A percentile compares a stretch with the other conserved stretches of the same genome.
Evolutionary conservation across 2,797 vertebrate species (phyloP).

Genomic region (Spea hammondii): DNA sequence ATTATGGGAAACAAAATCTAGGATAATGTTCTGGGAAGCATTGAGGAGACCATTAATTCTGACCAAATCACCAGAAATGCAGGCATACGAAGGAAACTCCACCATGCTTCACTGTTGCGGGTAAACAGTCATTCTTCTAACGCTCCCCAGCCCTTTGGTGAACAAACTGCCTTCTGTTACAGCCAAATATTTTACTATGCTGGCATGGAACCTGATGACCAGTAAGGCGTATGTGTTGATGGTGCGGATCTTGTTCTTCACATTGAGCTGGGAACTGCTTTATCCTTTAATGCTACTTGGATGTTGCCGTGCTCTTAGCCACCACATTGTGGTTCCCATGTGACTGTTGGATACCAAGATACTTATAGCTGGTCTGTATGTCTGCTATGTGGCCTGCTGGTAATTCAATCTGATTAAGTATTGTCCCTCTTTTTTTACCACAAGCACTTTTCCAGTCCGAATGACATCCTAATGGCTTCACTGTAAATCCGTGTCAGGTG

Average conservation of each 20-base stretch:
- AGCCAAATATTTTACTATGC: too few species aligned
- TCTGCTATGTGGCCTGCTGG: conserved; percentile 1
- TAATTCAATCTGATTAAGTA: conserved; percentile 3
- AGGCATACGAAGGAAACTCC: too few species aligned
- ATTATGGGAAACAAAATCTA: too few species aligned
- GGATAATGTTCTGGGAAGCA: too few species aligned
- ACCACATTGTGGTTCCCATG: conserved; percentile 6
- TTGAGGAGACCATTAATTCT: too few species aligned
- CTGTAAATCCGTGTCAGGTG: background rate
- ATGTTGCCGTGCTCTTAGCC: background rate
- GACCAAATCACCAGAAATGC: too few species aligned
- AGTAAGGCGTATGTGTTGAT: too few species aligned
- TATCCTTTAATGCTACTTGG: conserved; percentile 5
- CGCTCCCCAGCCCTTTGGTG: too few species aligned
- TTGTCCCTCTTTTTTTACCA: background rate
- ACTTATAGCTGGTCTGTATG: background rate
- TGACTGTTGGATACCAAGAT: background rate
- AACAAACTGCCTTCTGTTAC: too few species aligned
- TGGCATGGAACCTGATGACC: too few species aligned
- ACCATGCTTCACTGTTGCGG: too few species aligned
- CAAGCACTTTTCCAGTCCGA: background rate
- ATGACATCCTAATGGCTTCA: background rate
- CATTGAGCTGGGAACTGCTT: conserved; percentile 19
- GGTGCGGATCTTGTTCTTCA: conserved; percentile 13
- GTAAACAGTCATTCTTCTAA: too few species aligned